Conservation (phyloP, 2,797 vertebrate species). For the Oryzias sinensis region DNA sequence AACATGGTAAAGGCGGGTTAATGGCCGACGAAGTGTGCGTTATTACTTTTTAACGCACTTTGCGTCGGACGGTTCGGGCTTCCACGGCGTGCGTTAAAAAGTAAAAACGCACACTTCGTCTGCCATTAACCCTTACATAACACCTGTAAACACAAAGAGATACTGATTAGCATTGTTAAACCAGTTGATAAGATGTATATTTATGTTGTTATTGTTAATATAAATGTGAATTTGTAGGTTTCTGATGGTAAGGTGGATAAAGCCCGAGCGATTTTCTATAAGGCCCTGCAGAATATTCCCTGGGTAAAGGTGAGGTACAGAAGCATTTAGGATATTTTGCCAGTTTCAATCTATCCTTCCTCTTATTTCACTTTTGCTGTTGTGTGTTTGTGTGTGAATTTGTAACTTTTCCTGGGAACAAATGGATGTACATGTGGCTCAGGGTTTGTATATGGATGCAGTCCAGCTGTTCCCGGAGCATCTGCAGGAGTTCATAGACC, state of each 20-base stretch:
- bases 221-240: slow-evolving; percentile 69
- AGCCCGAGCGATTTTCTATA: slow-evolving; percentile 91
- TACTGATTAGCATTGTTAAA: too few relatives aligned
- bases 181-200: neutral
- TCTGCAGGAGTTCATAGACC: slow-evolving; percentile 81
- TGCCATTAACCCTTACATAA: too few relatives aligned
- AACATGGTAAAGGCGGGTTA: too few relatives aligned
- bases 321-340: slow-evolving; percentile 15
- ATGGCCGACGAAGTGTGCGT: too few relatives aligned
- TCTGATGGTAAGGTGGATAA: slow-evolving; percentile 85
- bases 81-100: too few relatives aligned
- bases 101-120: too few relatives aligned
- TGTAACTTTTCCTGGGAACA: slow-evolving; percentile 6
- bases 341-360: too few relatives aligned
- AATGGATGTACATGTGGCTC: slow-evolving; percentile 20
- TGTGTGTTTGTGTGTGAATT: neutral
- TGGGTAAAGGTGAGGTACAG: slow-evolving; percentile 89
- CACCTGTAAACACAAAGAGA: too few relatives aligned
- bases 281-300: slow-evolving; percentile 91
- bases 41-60: too few relatives aligned
- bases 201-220: neutral
- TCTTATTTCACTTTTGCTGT: neutral
- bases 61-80: too few relatives aligned
- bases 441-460: slow-evolving; percentile 80
- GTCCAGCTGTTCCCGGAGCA: slow-evolving; percentile 83